These are phyloP conservation scores for Megathymus violae DNA, from an alignment of 1,140 invertebrate genomes.

Conservation along the genomic window DNA sequence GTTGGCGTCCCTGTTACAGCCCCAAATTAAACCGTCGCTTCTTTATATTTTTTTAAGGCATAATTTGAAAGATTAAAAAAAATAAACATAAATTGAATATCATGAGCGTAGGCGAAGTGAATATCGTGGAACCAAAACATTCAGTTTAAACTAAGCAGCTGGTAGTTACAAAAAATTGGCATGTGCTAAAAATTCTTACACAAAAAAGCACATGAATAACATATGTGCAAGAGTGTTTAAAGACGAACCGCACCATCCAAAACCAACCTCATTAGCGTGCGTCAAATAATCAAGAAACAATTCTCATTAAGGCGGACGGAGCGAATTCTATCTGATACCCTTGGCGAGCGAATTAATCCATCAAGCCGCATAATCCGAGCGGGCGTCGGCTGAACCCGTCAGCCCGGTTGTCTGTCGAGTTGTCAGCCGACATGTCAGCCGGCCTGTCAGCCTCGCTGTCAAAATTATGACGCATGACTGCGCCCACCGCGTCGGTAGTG, in stretches of 20 bases:
- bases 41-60: too few relatives aligned
- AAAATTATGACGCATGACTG: constrained; percentile 74
- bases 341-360: constrained; percentile 71
- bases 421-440: constrained; percentile 54
- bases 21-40: too few relatives aligned
- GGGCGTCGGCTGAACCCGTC: constrained; percentile 53
- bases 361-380: constrained; percentile 69
- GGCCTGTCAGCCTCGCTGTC: constrained; percentile 52
- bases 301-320: constrained; percentile 31
- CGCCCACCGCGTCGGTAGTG: constrained; percentile 57
- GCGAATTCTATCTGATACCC: constrained; percentile 54
- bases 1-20: too few relatives aligned
- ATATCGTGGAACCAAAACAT: too few relatives aligned
- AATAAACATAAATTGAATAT: too few relatives aligned
- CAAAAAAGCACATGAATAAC: too few relatives aligned
- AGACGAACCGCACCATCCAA: constrained; percentile 15
- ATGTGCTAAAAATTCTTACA: too few relatives aligned
- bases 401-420: constrained; percentile 50
- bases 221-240: constrained; percentile 2
- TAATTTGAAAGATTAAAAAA: too few relatives aligned
- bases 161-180: too few relatives aligned
- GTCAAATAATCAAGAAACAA: constrained; percentile 36
- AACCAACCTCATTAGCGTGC: constrained; percentile 44
- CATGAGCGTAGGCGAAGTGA: too few relatives aligned
- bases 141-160: too few relatives aligned